Base-by-base conservation (phyloP, 1,140 invertebrate species). In the Muscidifurax raptorellus region DNA sequence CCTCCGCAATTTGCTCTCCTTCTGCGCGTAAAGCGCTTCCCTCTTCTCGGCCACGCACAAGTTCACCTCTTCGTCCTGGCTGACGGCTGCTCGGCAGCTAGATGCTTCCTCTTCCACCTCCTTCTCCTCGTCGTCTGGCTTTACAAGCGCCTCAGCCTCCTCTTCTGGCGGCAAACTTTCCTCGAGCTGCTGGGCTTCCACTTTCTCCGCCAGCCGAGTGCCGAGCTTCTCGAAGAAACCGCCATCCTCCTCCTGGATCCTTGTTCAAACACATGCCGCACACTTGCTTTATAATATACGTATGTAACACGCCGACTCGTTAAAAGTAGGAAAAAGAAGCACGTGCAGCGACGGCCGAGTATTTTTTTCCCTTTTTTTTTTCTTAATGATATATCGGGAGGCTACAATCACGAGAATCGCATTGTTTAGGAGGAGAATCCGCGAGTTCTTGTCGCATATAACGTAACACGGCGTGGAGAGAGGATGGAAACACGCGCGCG, bases 221-320 rank as follows among this genome's bases (percentile, higher is more conserved):
- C 96, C 96, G 88, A 97, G 96, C 86, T 95, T 96, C 89, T 97
- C 96, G 89, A 97, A 97, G 89, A 97, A 97, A 47, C 96, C 95
- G 86, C 95, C 96, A 90, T 97, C 96, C 5, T 95, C 93, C 92
- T 96, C 95, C 92, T 96, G 96, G 82, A 96, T 94, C 92, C 96
- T 96, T 86, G 89, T 87, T 87, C 76, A 89, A 90, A 88, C 86
- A 80, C 22, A 87, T 81, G 67, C 83, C 84, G 25, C 75, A 78
- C n/a, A 47, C 66, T 15, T 66, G 69, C 74, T 59, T 59, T 59
- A 15, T 15, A 9, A 47, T 15, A 47, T 47, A n/a, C 40, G 22
- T 75, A 36, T 28, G n/a, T 12, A 66, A 30, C 72, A 52, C 30
- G 52, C 10, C 9, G 44, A 30, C 78, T 72, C 52, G 52, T 69